These are phyloP conservation scores for Brachionus asplanchnoidis DNA, from an alignment of 1,140 invertebrate species.

Conservation along the genomic window DNA sequence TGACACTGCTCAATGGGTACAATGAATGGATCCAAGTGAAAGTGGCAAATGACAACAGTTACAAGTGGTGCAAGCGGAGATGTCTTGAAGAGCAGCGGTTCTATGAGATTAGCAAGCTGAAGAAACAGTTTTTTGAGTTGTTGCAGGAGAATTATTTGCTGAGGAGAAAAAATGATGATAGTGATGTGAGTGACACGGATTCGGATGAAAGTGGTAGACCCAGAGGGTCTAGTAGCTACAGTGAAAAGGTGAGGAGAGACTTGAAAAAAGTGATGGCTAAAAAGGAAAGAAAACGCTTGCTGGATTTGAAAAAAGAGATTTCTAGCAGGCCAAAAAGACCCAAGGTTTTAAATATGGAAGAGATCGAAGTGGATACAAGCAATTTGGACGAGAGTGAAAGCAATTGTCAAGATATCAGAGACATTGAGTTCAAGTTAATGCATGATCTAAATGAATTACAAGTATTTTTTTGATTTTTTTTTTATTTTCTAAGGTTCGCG, in stretches of 20 bases:
- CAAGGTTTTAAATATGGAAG: conserved; percentile 65
- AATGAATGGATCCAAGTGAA: conserved; percentile 74
- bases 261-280: conserved; percentile 14
- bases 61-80: conserved; percentile 77
- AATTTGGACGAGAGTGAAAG: conserved; percentile 61
- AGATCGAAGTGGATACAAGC: conserved; percentile 54
- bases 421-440: conserved; percentile 75
- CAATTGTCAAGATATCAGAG: conserved; percentile 71
- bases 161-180: background rate
- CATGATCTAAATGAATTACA: conserved; percentile 54
- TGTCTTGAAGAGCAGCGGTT: conserved; percentile 91
- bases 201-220: background rate
- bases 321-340: conserved; percentile 64
- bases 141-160: conserved; percentile 59
- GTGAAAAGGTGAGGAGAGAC: conserved; percentile 5
- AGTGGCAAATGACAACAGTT: conserved; percentile 55
- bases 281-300: conserved; percentile 73
- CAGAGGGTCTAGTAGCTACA: background rate
- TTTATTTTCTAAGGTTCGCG: too few species aligned
- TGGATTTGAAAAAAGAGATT: conserved; percentile 69
- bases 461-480: conserved; percentile 44
- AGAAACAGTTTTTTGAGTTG: conserved; percentile 79
- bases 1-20: conserved; percentile 82
- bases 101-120: conserved; percentile 88
- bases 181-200: conserved; percentile 18